These are phyloP conservation scores for Hirtodrosophila confusa DNA, from an alignment of 2,888 invertebrate species.

Conservation along the genomic window DNA sequence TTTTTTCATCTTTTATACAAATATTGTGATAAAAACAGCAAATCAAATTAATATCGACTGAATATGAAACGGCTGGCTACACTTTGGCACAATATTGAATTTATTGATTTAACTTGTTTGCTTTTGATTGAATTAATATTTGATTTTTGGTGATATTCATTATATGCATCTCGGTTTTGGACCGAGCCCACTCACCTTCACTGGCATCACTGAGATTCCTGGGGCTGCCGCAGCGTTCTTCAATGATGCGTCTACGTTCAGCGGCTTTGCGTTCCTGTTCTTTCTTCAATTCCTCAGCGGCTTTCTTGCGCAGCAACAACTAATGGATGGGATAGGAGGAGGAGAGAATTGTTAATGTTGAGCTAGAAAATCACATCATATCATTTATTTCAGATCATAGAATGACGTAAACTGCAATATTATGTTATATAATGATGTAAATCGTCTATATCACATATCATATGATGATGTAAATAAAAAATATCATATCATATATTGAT, in stretches of 20 bases:
- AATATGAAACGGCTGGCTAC: too few species aligned
- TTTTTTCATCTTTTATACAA: not conserved
- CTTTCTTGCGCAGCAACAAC: constrained; percentile 99
- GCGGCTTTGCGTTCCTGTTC: constrained; percentile 99
- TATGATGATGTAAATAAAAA: too few species aligned
- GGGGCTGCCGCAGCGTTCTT: constrained; percentile 96
- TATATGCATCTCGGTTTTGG: constrained; percentile 9
- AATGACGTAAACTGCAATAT: too few species aligned
- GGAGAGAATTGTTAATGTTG: not conserved
- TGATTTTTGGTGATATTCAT: not conserved
- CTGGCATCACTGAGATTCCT: constrained; percentile 96
- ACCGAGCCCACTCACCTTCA: constrained; percentile 89
- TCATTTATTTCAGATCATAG: too few species aligned
- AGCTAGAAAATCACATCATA: too few species aligned
- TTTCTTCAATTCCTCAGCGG: constrained; percentile 99
- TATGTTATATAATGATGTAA: too few species aligned
- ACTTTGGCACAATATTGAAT: not conserved
- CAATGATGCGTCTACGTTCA: constrained; percentile 98
- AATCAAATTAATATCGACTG: too few species aligned
- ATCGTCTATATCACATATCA: too few species aligned
- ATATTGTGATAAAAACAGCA: too few species aligned
- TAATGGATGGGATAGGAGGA: constrained; percentile 80
- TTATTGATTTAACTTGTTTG: constrained; percentile 12
- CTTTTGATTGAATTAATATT: constrained; percentile 8
- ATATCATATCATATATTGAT: too few species aligned